Conservation (phyloP, 1,140 invertebrate species). For the Muscidifurax raptorellus region DNA sequence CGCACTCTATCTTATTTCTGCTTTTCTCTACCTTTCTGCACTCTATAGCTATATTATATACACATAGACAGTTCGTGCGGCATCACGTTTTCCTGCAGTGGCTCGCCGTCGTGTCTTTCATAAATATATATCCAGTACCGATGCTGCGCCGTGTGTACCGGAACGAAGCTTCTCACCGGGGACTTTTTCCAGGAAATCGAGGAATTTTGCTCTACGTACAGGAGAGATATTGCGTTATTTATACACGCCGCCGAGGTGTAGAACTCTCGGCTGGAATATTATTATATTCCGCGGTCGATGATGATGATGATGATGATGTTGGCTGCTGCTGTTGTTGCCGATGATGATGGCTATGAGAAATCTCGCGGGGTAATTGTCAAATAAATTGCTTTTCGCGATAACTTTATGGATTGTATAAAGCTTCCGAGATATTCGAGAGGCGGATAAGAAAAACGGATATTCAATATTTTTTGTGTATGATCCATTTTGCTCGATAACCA, state of each 20-base stretch:
- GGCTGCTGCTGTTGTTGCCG: background rate
- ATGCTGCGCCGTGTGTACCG: background rate
- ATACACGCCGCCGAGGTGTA: no score
- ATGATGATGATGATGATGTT: background rate
- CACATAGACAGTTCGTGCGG: background rate
- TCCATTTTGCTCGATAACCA: background rate
- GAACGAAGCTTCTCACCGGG: background rate
- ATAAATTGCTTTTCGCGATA: conserved; percentile 24
- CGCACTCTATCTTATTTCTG: background rate
- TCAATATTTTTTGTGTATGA: no score
- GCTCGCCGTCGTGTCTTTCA: background rate
- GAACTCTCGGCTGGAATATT: no score
- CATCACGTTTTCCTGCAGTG: background rate
- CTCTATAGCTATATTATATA: background rate
- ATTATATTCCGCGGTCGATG: background rate
- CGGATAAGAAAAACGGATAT: background rate
- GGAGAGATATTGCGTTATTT: background rate
- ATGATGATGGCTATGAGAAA: background rate
- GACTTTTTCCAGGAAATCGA: background rate
- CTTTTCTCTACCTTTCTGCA: background rate
- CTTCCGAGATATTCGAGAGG: no score
- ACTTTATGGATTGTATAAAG: background rate
- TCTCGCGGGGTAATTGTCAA: conserved; percentile 7
- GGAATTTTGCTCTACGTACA: no score
- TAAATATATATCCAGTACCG: background rate